Evolutionary conservation across 2,888 invertebrate genomes (phyloP).

Genomic region (Scaptomyza caliginosa): DNA sequence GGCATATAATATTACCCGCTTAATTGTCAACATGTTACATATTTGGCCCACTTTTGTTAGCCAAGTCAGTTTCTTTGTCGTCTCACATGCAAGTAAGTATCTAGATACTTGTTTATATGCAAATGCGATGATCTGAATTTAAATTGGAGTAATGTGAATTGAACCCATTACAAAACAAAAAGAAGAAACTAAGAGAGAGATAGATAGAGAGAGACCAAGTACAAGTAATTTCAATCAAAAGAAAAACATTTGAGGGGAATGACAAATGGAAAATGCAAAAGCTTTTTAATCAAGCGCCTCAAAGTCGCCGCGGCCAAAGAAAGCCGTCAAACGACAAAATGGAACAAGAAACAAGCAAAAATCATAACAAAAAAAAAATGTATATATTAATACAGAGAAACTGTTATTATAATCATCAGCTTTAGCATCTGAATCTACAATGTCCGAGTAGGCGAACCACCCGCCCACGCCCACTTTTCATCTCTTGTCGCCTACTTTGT

Average conservation of each 20-base stretch:
- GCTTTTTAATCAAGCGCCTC: slow-evolving; percentile 75
- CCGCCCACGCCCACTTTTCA: slow-evolving; percentile 1
- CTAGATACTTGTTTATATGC: slow-evolving; percentile 33
- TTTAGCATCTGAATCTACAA: slow-evolving; percentile 25
- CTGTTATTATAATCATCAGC: slow-evolving; percentile 74
- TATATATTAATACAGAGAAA: slow-evolving; percentile 24
- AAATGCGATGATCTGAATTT: slow-evolving; percentile 43
- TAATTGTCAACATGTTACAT: slow-evolving; percentile 58
- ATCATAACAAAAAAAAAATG: slow-evolving; percentile 41
- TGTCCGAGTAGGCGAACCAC: slow-evolving; percentile 16
- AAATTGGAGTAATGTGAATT: slow-evolving; percentile 30
- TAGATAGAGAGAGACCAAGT: neutral
- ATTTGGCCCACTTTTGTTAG: slow-evolving; percentile 69
- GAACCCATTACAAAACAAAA: slow-evolving; percentile 7
- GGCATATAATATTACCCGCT: slow-evolving; percentile 74
- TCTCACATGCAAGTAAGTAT: slow-evolving; percentile 17
- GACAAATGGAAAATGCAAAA: slow-evolving; percentile 51
- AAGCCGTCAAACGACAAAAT: slow-evolving; percentile 36
- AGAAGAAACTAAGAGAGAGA: neutral
- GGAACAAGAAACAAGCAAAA: slow-evolving; percentile 58
- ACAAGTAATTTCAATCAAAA: slow-evolving; percentile 51
- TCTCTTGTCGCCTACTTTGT: slow-evolving; percentile 75
- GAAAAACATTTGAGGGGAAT: slow-evolving; percentile 15
- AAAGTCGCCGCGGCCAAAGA: slow-evolving; percentile 63
- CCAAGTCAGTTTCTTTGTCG: slow-evolving; percentile 12